phyloP scores from a whole-genome alignment of 1,140 invertebrate genomes.

The Drosophila busckii region DNA sequence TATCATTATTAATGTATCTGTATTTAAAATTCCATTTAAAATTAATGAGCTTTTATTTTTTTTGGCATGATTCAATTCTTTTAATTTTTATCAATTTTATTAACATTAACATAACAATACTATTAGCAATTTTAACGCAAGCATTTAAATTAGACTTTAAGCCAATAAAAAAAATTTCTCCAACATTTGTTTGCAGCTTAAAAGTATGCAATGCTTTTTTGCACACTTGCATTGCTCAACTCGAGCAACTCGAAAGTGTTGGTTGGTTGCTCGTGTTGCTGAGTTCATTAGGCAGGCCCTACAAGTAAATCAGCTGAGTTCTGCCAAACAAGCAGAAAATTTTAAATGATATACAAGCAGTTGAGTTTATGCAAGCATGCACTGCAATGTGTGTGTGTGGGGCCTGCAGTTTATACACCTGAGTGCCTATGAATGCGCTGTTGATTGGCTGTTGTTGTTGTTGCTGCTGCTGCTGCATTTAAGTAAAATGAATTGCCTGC shows the following conservation, averaged over 20 bases:
- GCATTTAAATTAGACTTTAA: too few species aligned
- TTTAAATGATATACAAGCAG: constrained; percentile 45
- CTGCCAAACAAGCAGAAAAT: constrained; percentile 47
- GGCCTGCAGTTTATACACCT: constrained; percentile 15
- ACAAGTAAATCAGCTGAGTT: constrained; percentile 39
- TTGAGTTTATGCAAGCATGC: constrained; percentile 6
- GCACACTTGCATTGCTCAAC: too few species aligned
- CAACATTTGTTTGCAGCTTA: not conserved
- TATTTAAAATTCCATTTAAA: too few species aligned
- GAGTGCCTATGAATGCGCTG: constrained; percentile 21
- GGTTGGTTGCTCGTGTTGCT: not conserved
- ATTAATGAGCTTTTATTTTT: too few species aligned
- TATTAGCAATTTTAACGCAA: too few species aligned
- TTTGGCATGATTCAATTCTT: too few species aligned
- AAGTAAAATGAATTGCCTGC: constrained; percentile 75
- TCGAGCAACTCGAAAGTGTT: too few species aligned
- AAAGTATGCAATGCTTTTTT: constrained; percentile 2
- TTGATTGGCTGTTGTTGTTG: constrained; percentile 1
- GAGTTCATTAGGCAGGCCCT: constrained; percentile 38
- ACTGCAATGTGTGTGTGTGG: constrained; percentile 1
- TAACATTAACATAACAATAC: too few species aligned
- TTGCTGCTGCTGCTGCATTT: constrained; percentile 50
- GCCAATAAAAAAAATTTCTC: too few species aligned
- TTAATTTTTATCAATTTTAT: too few species aligned
- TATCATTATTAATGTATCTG: too few species aligned